Evolutionary conservation across 2,888 invertebrate genomes (phyloP), one percentile per base, ranked within the genome.

Genomic region (Leucophenga maculata): DNA sequence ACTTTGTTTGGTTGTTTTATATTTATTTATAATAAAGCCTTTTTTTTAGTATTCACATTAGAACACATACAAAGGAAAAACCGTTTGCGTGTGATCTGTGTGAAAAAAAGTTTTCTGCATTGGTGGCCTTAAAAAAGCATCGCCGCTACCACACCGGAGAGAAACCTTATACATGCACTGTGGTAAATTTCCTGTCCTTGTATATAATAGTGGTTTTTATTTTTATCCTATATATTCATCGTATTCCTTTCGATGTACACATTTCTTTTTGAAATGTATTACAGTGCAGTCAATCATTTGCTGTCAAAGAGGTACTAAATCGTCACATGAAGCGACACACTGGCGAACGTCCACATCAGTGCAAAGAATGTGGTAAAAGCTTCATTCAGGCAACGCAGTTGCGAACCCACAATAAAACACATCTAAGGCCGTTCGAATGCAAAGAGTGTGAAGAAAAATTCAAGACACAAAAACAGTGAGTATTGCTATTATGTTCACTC

Each of bases 301-400:
- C 93, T 67, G 95, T 96, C 0, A 93, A 95, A 78, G 96, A 96
- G 86, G 95, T 96, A 69, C 89, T 94, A 77, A 93, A 94, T 77
- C 92, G 94, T 2, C 94, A 94, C 85, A 91, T 93, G 80, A 90
- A 93, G 75, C 93, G 93, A 0, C 94, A 94, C 83, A 89, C 89
- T 0, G 87, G 89, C 2, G 88, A 88, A 65, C 83, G 86, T 20
- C 88, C 88, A 1, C 88, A 89, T 75, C 79, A 78, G 6, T 89
- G 77, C 76, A 88, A 64, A 82, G 89, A 85, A 78, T 96, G 96
- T 84, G 91, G 91, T 11, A 93, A 93, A 85, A 92, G 94, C n/a
- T 96, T 95, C 87, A 96, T 96, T 70, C 96, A 95, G 88, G 93
- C 93, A 11, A 91, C 93, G 8, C 96, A 96, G 85, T 89, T 96